These are phyloP conservation scores for Cantharis lateralis DNA, from an alignment of 2,888 invertebrate genomes.

Conservation along the genomic window DNA sequence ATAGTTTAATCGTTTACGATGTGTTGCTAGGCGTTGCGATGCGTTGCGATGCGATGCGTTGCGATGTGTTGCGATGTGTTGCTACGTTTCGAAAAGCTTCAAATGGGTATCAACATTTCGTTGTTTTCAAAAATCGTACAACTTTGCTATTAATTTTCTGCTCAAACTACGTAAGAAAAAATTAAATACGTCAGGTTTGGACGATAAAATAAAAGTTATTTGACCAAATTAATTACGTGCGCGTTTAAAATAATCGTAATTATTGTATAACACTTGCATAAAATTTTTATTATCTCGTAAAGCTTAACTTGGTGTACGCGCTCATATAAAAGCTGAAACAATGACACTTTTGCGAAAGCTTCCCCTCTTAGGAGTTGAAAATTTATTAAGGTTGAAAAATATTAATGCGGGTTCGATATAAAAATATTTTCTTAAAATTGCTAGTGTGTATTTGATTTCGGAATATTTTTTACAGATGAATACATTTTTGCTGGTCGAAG, in stretches of 20 bases:
- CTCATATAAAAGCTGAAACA: background rate
- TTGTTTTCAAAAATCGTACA: too few species aligned
- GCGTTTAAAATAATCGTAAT: background rate
- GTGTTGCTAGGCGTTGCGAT: too few species aligned
- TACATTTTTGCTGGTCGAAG: slow-evolving; percentile 24
- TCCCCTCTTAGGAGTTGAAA: background rate
- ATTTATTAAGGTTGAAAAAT: background rate
- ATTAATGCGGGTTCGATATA: background rate
- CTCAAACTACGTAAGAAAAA: too few species aligned
- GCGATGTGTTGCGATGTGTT: too few species aligned
- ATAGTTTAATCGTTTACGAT: too few species aligned
- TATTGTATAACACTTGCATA: background rate
- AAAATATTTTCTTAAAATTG: background rate
- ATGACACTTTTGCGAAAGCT: background rate
- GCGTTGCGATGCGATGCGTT: too few species aligned
- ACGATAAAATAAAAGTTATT: background rate
- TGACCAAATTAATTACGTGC: background rate
- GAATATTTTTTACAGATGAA: slow-evolving; percentile 19
- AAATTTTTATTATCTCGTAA: background rate
- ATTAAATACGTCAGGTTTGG: too few species aligned
- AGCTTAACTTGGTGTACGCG: background rate
- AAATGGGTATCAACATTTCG: too few species aligned
- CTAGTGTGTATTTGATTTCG: slow-evolving; percentile 19
- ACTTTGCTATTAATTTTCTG: too few species aligned
- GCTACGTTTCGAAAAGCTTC: too few species aligned